phyloP scores from a whole-genome alignment of 2,888 invertebrate species.

The Plusia festucae region DNA sequence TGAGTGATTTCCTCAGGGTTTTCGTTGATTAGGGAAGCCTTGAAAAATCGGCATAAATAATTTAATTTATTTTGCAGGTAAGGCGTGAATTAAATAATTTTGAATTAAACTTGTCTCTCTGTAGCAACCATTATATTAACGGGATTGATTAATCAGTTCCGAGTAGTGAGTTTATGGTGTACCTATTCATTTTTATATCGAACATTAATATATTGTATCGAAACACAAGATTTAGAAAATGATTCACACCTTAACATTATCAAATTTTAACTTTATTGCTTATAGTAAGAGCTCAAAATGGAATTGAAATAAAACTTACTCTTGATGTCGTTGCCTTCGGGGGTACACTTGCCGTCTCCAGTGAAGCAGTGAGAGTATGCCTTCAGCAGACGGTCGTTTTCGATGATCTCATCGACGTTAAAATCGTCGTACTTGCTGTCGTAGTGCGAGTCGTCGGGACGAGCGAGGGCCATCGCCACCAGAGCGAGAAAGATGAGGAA shows the following conservation, averaged over 20 bases:
- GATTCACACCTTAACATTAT: no score
- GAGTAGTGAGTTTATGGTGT: no score
- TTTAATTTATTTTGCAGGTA: background rate
- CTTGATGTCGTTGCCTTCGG: conserved; percentile 42
- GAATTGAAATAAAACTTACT: conserved; percentile 22
- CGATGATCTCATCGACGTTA: conserved; percentile 22
- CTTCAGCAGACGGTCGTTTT: conserved; percentile 21
- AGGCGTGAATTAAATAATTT: no score
- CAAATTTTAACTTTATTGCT: no score
- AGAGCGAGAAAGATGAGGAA: conserved; percentile 37
- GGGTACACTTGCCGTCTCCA: conserved; percentile 39
- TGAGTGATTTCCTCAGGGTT: conserved; percentile 28
- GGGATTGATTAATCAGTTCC: no score
- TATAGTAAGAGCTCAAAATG: background rate
- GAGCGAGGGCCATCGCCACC: conserved; percentile 32
- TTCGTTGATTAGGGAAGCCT: conserved; percentile 23
- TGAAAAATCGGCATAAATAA: conserved; percentile 1
- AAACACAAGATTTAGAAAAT: no score
- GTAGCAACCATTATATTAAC: no score
- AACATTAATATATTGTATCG: no score
- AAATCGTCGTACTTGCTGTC: conserved; percentile 38
- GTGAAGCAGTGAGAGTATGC: conserved; percentile 35
- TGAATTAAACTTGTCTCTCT: no score
- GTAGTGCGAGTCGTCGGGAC: conserved; percentile 25
- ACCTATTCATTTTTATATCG: no score